Evolutionary conservation across 2,797 vertebrate genomes (phyloP), one percentile per base, ranked within the genome.

Genomic region (Acridotheres tristis): DNA sequence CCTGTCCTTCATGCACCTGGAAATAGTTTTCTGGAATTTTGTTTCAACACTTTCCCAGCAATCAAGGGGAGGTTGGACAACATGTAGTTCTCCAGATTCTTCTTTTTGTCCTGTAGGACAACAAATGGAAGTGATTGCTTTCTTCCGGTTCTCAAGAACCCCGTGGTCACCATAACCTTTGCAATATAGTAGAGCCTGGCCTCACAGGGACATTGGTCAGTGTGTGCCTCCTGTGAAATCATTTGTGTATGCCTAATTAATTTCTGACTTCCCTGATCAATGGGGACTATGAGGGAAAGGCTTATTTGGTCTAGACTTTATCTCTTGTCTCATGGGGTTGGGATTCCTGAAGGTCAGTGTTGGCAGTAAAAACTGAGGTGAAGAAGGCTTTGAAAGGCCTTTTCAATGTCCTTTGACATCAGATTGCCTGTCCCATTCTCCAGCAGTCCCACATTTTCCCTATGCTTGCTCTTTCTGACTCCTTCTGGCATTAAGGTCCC

Each of bases 281-380:
- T 51, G 54, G 36, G 25, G 16, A 34, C 50, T 27, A 9, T n/a
- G 18, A 48, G 7, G 11, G 9, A 51, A 82, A 54, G 18, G 14
- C 21, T 63, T 76, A n/a, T 23, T 59, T 63, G 36, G 25, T 85
- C 30, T 30, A 36, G 43, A 45, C 9, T 71, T 58, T 25, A 5
- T 9, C 38, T 80, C 16, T 74, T 13, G 7, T 42, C 13, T 85
- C n/a, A 38, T 40, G 27, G 25, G 2, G 21, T 53, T 68, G 57
- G 5, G 5, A 47, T 71, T 85, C 27, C 42, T 75, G 54, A 89
- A 67, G n/a, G 13, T 47, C 42, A 21, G 7, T 27, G 17, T 25
- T 59, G 51, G 51, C 9, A 75, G 10, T 38, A 42, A 45, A 78
- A 57, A 21, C 7, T 30, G 17, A 74, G 23, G 5, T 0, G 0